These are phyloP conservation scores for Coracopsis vasa DNA, from an alignment of 2,113 vertebrate genomes.

Conservation along the genomic window DNA sequence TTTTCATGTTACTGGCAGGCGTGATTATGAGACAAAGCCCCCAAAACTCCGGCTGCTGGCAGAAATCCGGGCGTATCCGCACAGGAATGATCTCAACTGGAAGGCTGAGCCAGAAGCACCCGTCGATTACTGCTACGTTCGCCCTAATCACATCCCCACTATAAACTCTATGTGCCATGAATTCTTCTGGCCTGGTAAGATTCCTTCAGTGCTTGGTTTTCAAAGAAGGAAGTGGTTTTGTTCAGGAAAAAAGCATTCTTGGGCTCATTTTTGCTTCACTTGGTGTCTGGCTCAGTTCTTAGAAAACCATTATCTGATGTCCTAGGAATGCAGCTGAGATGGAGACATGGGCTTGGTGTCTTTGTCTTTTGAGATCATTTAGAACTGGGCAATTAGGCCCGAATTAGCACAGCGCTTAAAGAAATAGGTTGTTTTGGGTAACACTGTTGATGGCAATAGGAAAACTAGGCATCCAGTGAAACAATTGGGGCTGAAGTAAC, in stretches of 20 bases:
- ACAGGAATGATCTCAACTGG: constrained; percentile 81
- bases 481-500: background rate
- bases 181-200: constrained; percentile 96
- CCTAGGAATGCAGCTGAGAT: background rate
- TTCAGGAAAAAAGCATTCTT: background rate
- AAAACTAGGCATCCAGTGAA: background rate
- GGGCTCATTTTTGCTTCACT: background rate
- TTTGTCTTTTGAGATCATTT: constrained; percentile 30
- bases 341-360: background rate
- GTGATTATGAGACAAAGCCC: constrained; percentile 92
- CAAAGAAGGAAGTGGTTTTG: background rate
- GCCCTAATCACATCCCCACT: constrained; percentile 93
- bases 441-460: background rate
- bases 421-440: background rate
- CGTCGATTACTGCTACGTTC: constrained; percentile 95
- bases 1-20: constrained; percentile 73
- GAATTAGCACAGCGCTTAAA: background rate
- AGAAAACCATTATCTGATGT: constrained; percentile 2
- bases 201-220: background rate
- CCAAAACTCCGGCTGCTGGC: constrained; percentile 86
- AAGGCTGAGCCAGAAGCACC: constrained; percentile 82
- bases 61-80: constrained; percentile 83
- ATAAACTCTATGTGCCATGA: constrained; percentile 97
- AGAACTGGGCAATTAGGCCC: background rate
- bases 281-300: background rate